Conservation (phyloP, 2,113 vertebrate species). For the Platycercus adscitus region DNA sequence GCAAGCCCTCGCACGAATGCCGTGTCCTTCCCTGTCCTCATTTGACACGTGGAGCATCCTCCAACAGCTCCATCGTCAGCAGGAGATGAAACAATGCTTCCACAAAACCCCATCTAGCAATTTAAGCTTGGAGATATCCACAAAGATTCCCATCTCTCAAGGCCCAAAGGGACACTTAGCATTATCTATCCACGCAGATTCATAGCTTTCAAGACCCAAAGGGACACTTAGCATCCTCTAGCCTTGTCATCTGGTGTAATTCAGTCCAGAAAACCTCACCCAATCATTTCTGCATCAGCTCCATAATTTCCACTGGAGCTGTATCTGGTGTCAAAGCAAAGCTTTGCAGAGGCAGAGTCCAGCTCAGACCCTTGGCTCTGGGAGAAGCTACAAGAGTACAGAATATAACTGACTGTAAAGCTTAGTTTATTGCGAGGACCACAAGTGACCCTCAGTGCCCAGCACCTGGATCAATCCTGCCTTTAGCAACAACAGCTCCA, state of each 20-base stretch:
- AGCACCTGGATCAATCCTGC: background rate
- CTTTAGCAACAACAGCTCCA: constrained; percentile 4
- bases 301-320: constrained; percentile 47
- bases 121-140: background rate
- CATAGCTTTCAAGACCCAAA: background rate
- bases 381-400: background rate
- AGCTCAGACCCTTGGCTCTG: background rate
- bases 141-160: background rate
- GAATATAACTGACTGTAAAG: constrained; percentile 3
- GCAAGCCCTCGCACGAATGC: background rate
- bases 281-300: constrained; percentile 44
- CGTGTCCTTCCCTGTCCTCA: background rate
- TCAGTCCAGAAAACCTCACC: constrained; percentile 53
- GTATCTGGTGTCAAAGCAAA: background rate
- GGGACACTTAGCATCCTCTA: constrained; percentile 27
- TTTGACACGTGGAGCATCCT: background rate
- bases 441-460: background rate
- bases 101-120: background rate
- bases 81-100: background rate
- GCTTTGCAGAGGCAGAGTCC: background rate
- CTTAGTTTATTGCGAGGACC: background rate
- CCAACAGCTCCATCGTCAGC: background rate
- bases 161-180: constrained; percentile 17
- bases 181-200: background rate
- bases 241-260: constrained; percentile 19